Evolutionary conservation across 2,888 invertebrate species (phyloP).

Genomic region (Chesias legatella): DNA sequence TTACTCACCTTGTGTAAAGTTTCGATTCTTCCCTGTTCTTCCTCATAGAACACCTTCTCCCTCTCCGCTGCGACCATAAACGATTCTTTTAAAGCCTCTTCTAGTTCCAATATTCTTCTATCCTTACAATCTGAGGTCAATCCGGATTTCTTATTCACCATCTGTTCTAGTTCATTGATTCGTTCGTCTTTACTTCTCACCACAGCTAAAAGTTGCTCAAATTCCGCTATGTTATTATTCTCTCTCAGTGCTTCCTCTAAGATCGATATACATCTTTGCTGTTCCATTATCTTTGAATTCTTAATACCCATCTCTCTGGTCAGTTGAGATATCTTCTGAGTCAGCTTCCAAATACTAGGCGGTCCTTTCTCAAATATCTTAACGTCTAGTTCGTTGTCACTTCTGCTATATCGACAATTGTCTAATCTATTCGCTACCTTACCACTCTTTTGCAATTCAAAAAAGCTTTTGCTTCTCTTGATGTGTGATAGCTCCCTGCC

Average conservation of each 20-base stretch:
- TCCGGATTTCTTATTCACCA: constrained; percentile 76
- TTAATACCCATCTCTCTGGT: constrained; percentile 72
- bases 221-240: constrained; percentile 79
- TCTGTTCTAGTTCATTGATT: constrained; percentile 88
- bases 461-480: constrained; percentile 69
- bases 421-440: constrained; percentile 81
- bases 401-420: constrained; percentile 71
- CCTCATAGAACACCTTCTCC: constrained; percentile 83
- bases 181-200: constrained; percentile 83
- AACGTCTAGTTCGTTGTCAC: constrained; percentile 62
- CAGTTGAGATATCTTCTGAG: constrained; percentile 63
- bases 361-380: constrained; percentile 45
- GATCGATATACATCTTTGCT: constrained; percentile 76
- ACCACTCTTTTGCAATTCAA: constrained; percentile 78
- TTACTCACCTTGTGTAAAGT: constrained; percentile 83
- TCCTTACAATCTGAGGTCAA: constrained; percentile 62
- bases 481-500: constrained; percentile 56
- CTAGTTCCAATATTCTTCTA: constrained; percentile 85
- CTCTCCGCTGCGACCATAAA: constrained; percentile 85
- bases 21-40: constrained; percentile 82
- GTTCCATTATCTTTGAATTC: constrained; percentile 77
- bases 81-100: constrained; percentile 91
- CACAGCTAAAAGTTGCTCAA: constrained; percentile 79
- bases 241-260: constrained; percentile 77
- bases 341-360: constrained; percentile 54